Conservation (phyloP, 2,113 vertebrate genomes). For the Abramis brama region DNA sequence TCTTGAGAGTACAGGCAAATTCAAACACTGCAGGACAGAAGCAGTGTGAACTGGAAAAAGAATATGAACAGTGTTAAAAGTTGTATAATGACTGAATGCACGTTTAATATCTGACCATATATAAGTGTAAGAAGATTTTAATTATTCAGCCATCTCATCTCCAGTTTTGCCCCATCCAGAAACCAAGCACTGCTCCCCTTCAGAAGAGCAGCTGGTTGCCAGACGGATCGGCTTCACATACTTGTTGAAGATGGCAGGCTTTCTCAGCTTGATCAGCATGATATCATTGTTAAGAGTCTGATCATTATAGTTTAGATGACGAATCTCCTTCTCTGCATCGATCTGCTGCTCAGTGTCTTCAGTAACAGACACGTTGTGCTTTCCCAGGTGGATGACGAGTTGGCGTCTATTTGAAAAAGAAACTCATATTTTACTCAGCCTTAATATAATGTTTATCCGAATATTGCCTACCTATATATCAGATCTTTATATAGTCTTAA, state of each 20-base stretch:
- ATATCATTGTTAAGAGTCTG: conserved; percentile 68
- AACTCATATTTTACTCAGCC: background rate
- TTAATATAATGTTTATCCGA: background rate
- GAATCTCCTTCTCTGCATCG: conserved; percentile 52
- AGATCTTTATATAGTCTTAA: too few relatives aligned
- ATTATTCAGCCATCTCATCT: background rate
- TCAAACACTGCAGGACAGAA: background rate
- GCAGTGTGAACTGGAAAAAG: background rate
- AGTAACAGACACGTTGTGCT: accelerated
- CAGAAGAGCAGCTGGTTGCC: conserved; percentile 64
- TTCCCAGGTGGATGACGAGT: background rate
- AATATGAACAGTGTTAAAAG: background rate
- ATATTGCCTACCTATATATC: too few relatives aligned
- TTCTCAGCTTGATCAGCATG: conserved; percentile 67
- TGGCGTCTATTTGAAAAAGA: background rate
- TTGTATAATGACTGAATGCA: background rate
- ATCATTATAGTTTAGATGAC: conserved; percentile 67
- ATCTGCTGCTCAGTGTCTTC: background rate
- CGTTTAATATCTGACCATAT: background rate
- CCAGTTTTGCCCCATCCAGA: conserved; percentile 84
- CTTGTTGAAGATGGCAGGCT: conserved; percentile 64
- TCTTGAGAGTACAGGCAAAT: background rate
- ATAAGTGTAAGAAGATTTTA: background rate
- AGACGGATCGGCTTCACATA: conserved; percentile 74
- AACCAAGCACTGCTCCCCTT: conserved; percentile 80